Percentiles rank a stretch among this genome's conserved stretches.
phyloP scores from a whole-genome alignment of 35 echinoderm and acorn worm genomes.

The Strongylocentrotus purpuratus region DNA sequence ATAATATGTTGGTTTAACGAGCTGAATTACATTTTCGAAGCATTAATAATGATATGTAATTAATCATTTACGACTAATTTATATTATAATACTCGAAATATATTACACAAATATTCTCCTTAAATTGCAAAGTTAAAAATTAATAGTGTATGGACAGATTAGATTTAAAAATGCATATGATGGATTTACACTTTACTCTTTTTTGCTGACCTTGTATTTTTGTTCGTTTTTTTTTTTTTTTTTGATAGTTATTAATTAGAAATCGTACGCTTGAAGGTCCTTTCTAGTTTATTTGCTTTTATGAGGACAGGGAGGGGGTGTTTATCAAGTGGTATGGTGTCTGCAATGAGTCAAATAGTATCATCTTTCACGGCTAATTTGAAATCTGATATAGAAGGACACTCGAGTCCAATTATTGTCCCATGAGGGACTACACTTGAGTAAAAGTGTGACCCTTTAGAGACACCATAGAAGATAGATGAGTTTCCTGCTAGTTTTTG shows the following conservation, averaged over 20 bases:
- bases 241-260: neutral
- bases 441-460: neutral
- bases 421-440: constrained; percentile 7
- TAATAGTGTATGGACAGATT: too few relatives aligned
- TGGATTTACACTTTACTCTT: too few relatives aligned
- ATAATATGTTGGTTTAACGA: too few relatives aligned
- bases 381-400: neutral
- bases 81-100: too few relatives aligned
- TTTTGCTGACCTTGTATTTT: too few relatives aligned
- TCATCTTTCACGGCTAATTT: constrained; percentile 11
- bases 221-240: neutral
- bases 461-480: neutral
- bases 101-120: too few relatives aligned
- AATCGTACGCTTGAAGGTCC: neutral
- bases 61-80: too few relatives aligned
- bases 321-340: neutral
- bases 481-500: neutral
- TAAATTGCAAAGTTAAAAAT: too few relatives aligned
- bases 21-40: too few relatives aligned
- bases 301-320: neutral
- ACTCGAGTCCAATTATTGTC: constrained; percentile 10
- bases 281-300: neutral
- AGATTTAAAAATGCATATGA: too few relatives aligned
- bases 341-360: neutral
- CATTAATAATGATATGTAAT: too few relatives aligned